Conservation (phyloP, 2,113 vertebrate genomes). For the Stegostoma tigrinum region DNA sequence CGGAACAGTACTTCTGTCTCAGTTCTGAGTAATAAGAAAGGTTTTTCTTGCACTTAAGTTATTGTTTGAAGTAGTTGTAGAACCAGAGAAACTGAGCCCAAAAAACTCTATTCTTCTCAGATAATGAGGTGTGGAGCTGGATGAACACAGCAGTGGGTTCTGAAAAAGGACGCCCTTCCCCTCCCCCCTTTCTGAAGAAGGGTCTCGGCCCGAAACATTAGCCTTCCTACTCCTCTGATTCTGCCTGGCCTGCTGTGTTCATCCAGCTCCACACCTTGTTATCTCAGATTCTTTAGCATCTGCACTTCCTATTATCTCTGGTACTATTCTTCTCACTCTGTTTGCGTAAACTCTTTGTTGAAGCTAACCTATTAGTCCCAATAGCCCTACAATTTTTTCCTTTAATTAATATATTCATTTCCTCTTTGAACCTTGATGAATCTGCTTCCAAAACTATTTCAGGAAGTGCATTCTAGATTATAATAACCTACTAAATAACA, state of each 20-base stretch:
- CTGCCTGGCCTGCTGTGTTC: too few relatives aligned
- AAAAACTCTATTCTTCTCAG: too few relatives aligned
- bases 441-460: background rate
- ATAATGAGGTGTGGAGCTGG: too few relatives aligned
- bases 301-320: too few relatives aligned
- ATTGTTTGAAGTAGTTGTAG: background rate
- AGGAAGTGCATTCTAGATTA: background rate
- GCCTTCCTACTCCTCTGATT: too few relatives aligned
- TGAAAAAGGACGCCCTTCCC: too few relatives aligned
- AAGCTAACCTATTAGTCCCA: background rate
- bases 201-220: too few relatives aligned
- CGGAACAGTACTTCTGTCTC: background rate
- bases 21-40: background rate
- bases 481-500: background rate
- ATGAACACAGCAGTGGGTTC: too few relatives aligned
- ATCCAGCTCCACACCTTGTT: too few relatives aligned
- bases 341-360: background rate
- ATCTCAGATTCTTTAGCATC: too few relatives aligned
- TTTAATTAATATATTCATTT: background rate
- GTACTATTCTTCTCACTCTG: background rate
- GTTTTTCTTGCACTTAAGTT: background rate
- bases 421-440: background rate
- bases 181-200: too few relatives aligned
- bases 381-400: too few relatives aligned
- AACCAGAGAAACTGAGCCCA: background rate